Evolutionary conservation across 2,888 invertebrate species (phyloP).

Genomic region (Autographa gamma): DNA sequence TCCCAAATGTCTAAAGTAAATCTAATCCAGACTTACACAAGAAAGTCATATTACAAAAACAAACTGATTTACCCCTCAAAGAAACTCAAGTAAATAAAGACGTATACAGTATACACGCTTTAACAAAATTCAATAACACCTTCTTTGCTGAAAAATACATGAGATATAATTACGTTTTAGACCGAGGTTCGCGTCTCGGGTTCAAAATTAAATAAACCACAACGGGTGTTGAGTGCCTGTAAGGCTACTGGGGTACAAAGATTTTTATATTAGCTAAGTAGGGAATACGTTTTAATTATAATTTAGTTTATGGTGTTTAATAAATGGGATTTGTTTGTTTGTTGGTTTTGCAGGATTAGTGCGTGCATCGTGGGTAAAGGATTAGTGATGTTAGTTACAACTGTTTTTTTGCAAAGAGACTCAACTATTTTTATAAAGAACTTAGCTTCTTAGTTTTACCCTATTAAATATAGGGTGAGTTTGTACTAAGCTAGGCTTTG

Average conservation of each 20-base stretch:
- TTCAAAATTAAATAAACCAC: constrained; percentile 53
- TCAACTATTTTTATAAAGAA: too few relatives aligned
- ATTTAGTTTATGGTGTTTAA: not conserved
- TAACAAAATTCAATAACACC: constrained; percentile 53
- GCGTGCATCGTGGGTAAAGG: too few relatives aligned
- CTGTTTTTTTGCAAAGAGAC: too few relatives aligned
- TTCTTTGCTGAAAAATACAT: constrained; percentile 60
- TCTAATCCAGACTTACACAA: not conserved
- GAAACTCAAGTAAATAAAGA: constrained; percentile 47
- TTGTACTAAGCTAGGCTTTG: too few relatives aligned
- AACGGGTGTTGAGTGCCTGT: constrained; percentile 31
- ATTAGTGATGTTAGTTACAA: too few relatives aligned
- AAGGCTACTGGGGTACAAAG: constrained; percentile 15
- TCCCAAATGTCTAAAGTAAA: too few relatives aligned
- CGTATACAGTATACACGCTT: constrained; percentile 40
- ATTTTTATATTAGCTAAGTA: constrained; percentile 20
- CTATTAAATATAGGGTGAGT: too few relatives aligned
- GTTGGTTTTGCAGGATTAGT: too few relatives aligned
- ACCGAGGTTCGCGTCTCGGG: constrained; percentile 28
- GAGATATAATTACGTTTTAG: constrained; percentile 58
- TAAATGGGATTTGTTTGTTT: not conserved
- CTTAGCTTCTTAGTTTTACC: too few relatives aligned
- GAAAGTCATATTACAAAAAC: constrained; percentile 23
- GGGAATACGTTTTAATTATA: constrained; percentile 10
- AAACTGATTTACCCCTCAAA: constrained; percentile 18